Evolutionary conservation across 2,113 vertebrate genomes (phyloP).

Genomic region (Corythaeola cristata): DNA sequence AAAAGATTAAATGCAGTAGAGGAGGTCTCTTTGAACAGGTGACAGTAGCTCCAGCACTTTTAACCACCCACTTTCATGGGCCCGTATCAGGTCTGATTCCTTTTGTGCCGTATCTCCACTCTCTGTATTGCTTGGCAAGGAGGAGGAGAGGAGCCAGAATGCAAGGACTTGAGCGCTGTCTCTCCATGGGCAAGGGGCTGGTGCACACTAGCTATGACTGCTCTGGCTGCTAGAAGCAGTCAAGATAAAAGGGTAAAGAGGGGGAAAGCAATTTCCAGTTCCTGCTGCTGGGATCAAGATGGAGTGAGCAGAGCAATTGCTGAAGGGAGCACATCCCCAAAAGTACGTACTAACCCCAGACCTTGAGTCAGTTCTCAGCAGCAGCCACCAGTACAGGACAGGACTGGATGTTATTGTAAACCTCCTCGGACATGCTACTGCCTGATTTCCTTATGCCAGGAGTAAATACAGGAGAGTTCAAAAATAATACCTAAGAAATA

Average conservation of each 20-base stretch:
- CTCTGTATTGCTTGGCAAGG: background rate
- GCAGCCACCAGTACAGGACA: background rate
- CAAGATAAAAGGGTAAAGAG: background rate
- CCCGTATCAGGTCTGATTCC: background rate
- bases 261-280: background rate
- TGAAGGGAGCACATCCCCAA: background rate
- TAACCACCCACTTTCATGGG: background rate
- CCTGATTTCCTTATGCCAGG: background rate
- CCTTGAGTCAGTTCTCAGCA: background rate
- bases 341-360: background rate
- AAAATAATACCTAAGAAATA: background rate
- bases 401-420: background rate
- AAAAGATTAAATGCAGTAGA: background rate
- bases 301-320: background rate
- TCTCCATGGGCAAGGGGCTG: background rate
- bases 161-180: background rate
- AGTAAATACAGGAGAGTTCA: background rate
- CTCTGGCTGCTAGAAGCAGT: background rate
- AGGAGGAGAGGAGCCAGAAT: fast-evolving
- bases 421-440: background rate
- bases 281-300: background rate
- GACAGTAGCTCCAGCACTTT: background rate
- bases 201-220: background rate
- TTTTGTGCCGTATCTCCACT: background rate
- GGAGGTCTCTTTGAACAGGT: background rate